A percentile compares a stretch with the other conserved stretches of the same genome.
Conservation (phyloP, 1,140 invertebrate species). For the Pectinophora gossypiella region DNA sequence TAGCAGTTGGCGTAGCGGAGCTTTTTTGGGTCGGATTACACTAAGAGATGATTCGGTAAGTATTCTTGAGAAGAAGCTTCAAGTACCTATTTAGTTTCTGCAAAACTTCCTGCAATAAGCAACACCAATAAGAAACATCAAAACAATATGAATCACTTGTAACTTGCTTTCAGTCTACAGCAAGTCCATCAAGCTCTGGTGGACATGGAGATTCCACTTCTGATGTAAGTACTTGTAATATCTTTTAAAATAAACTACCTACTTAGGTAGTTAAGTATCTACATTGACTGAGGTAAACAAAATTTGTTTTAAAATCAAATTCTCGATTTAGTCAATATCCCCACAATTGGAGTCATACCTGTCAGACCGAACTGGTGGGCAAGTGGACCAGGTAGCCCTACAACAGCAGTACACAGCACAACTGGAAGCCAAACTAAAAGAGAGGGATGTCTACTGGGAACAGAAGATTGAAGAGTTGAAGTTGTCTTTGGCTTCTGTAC, state of each 20-base stretch:
- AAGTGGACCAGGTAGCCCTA: slow-evolving; percentile 48
- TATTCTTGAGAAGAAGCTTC: neutral
- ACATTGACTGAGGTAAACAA: too few species aligned
- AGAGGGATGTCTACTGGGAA: slow-evolving; percentile 60
- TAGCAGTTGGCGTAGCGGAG: slow-evolving; percentile 61
- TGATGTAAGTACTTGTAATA: slow-evolving; percentile 46
- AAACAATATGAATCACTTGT: too few species aligned
- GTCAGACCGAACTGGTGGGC: slow-evolving; percentile 56
- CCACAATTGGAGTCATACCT: slow-evolving; percentile 62
- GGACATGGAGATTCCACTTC: slow-evolving; percentile 56
- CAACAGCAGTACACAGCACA: slow-evolving; percentile 58
- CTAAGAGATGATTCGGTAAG: slow-evolving; percentile 62
- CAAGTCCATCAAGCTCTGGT: slow-evolving; percentile 58
- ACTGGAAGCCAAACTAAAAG: slow-evolving; percentile 51
- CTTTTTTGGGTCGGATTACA: slow-evolving; percentile 58
- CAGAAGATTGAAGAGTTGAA: slow-evolving; percentile 62
- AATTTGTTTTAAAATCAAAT: too few species aligned
- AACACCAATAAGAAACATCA: too few species aligned
- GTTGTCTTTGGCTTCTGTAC: slow-evolving; percentile 47
- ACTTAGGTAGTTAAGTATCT: too few species aligned
- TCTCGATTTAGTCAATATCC: slow-evolving; percentile 63
- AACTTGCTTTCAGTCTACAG: slow-evolving; percentile 58
- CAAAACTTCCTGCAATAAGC: too few species aligned
- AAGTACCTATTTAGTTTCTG: too few species aligned
- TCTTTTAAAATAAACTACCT: too few species aligned